A percentile compares a stretch with the other conserved stretches of the same genome.
phyloP scores from a whole-genome alignment of 2,888 invertebrate genomes.

The Calliphora vomitoria region DNA sequence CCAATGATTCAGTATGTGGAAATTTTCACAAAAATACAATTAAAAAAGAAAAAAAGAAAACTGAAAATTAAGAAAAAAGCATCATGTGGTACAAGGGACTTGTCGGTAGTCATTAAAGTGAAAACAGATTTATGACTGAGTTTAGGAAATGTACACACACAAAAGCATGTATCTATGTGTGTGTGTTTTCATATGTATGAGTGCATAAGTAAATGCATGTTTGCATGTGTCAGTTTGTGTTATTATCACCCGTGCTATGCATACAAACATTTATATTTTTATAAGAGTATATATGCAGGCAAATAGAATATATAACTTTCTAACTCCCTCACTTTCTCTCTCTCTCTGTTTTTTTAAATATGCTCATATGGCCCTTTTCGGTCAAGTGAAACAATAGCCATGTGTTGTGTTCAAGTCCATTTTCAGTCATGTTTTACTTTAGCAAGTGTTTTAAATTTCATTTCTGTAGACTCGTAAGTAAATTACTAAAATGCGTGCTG shows the following conservation, averaged over 20 bases:
- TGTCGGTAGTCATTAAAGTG: constrained; percentile 61
- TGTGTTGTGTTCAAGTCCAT: neutral
- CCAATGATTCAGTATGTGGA: neutral
- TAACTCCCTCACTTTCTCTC: neutral
- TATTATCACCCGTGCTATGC: neutral
- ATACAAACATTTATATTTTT: constrained; percentile 1
- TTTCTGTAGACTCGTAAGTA: constrained; percentile 35
- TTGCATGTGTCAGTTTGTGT: neutral
- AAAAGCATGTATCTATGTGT: neutral
- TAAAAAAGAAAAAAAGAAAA: neutral
- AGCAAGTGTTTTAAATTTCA: constrained; percentile 43
- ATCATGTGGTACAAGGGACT: constrained; percentile 44
- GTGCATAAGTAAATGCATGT: neutral
- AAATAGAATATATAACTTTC: neutral
- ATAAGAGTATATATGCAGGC: neutral
- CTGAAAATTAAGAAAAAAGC: neutral
- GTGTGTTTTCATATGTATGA: neutral
- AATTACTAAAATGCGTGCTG: constrained; percentile 60
- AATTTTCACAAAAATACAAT: constrained; percentile 7
- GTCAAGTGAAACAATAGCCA: constrained; percentile 21
- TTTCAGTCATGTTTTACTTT: neutral
- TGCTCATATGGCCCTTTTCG: neutral
- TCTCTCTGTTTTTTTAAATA: too few relatives aligned
- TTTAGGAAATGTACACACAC: constrained; percentile 33
- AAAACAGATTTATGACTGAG: constrained; percentile 59